Evolutionary conservation across 2,797 vertebrate species (phyloP).

Genomic region (Phrynocephalus vlangalii): DNA sequence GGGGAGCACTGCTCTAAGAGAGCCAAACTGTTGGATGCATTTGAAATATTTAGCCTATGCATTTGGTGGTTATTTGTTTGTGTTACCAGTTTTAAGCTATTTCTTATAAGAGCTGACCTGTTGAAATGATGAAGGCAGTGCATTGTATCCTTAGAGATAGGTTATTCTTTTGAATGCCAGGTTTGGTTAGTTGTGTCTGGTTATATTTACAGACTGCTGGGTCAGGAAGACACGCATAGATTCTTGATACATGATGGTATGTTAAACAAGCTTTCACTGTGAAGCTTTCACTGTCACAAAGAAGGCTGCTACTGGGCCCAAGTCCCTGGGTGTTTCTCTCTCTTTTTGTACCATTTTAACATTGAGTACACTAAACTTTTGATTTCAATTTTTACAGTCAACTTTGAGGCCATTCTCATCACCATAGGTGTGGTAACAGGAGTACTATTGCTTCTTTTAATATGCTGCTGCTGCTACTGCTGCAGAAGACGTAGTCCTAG

Average conservation of each 20-base stretch:
- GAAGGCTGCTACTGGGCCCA: not conserved
- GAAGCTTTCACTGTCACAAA: not conserved
- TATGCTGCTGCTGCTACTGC: constrained; percentile 86
- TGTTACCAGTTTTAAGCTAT: not conserved
- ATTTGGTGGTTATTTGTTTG: too few species aligned
- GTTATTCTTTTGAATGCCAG: not conserved
- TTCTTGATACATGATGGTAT: not conserved
- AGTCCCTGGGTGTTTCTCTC: not conserved
- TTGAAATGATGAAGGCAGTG: not conserved
- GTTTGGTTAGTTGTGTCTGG: not conserved
- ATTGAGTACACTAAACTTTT: not conserved
- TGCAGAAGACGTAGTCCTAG: constrained; percentile 74
- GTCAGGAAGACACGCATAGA: not conserved
- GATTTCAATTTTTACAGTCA: constrained; percentile 77
- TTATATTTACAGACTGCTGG: not conserved
- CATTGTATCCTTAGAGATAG: not conserved
- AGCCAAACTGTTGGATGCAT: not conserved
- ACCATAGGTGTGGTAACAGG: constrained; percentile 82
- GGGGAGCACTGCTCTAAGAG: too few species aligned
- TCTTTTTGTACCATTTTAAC: not conserved
- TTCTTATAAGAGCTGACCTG: not conserved
- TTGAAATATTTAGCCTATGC: not conserved
- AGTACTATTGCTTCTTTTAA: constrained; percentile 76
- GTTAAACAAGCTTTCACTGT: not conserved
- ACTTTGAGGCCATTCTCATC: constrained; percentile 89